Conservation (phyloP, 2,113 vertebrate genomes). For the Hippopotamus amphibius region DNA sequence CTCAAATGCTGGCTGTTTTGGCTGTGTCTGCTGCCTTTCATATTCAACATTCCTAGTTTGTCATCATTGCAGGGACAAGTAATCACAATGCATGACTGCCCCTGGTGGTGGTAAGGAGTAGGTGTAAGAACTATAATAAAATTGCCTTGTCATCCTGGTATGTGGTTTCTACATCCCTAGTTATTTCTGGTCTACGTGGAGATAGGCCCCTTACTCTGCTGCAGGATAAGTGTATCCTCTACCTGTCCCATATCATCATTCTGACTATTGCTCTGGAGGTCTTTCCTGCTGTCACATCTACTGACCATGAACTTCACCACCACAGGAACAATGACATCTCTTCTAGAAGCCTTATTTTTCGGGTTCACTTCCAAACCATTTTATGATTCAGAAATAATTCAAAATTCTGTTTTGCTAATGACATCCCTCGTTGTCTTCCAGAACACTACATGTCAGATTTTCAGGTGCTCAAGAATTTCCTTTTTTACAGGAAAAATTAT, state of each 20-base stretch:
- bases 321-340: neutral
- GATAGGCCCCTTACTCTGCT: neutral
- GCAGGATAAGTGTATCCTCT: neutral
- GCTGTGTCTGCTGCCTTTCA: neutral
- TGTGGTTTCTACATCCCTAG: accelerated
- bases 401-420: neutral
- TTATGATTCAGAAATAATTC: neutral
- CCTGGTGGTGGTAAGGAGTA: neutral
- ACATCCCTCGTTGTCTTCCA: neutral
- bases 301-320: neutral
- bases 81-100: neutral
- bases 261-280: neutral
- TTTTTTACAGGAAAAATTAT: neutral
- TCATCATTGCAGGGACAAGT: too few relatives aligned
- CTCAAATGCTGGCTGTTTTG: neutral
- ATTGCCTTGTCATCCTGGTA: neutral
- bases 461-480: neutral
- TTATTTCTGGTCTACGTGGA: neutral
- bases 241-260: neutral
- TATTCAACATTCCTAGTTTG: neutral
- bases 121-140: neutral
- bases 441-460: neutral
- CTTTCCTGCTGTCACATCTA: neutral
- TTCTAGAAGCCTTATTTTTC: neutral
- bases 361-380: neutral